These are phyloP conservation scores for Caenorhabditis remanei DNA, from an alignment of 1,140 invertebrate species.

Conservation along the genomic window DNA sequence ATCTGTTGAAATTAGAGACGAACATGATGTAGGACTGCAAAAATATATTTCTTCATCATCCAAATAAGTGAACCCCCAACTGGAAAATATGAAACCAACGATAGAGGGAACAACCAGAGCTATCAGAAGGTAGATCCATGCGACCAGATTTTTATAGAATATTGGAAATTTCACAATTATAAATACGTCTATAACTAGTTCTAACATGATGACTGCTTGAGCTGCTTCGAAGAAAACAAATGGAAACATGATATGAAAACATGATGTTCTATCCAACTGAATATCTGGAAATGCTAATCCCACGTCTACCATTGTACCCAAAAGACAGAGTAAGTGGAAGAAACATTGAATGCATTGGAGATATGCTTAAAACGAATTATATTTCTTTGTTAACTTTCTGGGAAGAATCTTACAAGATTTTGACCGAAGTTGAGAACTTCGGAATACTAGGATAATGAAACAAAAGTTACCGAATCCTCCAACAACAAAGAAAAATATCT, in stretches of 20 bases:
- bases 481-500: not conserved
- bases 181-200: not conserved
- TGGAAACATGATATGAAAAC: slow-evolving; percentile 1
- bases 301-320: not conserved
- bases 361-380: not conserved
- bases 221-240: slow-evolving; percentile 19
- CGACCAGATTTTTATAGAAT: not conserved
- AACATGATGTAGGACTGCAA: not conserved
- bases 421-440: not conserved
- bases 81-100: not conserved
- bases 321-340: not conserved
- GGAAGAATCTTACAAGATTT: not conserved
- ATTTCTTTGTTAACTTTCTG: not conserved
- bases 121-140: not conserved
- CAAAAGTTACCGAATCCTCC: slow-evolving; percentile 18
- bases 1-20: not conserved
- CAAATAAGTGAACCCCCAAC: not conserved
- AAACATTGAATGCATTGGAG: slow-evolving; percentile 19
- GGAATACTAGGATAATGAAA: not conserved
- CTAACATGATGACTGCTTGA: slow-evolving; percentile 1
- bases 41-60: slow-evolving; percentile 13
- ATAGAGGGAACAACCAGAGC: not conserved
- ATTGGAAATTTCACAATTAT: not conserved
- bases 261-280: slow-evolving; percentile 4
- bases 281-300: not conserved